Evolutionary conservation across 2,888 invertebrate genomes (phyloP), one percentile per base, ranked within the genome.

Genomic region (Brenthis daphne): DNA sequence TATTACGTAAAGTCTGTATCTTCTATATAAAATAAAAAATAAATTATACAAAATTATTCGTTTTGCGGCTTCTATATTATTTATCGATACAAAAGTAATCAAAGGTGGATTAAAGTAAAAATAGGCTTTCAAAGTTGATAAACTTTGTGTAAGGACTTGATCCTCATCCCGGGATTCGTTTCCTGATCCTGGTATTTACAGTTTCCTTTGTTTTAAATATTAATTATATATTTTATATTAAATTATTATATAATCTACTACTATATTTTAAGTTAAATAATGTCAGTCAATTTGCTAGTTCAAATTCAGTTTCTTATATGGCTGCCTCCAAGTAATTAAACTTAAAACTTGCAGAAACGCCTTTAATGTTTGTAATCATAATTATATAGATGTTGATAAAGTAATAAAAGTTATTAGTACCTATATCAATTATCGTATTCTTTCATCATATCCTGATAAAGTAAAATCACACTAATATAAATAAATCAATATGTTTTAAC

Each of bases 81-180:
- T 16, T n/a, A 16, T 6, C 2, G 16, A 61, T 51, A 51, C 29
- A 51, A 50, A 16, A 3, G n/a, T 61, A 53, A 61, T 61, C 33
- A 61, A 51, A 51, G 20, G 20, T 51, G 61, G 51, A 53, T 61
- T 61, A 37, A 61, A 61, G n/a, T 51, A 37, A 61, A 37, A 61
- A 51, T 37, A 6, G 50, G 61, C 51, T 61, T 6, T n/a, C 14
- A 3, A 37, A 51, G 16, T 51, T 53, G 33, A 51, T 37, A 6
- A 51, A 61, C 51, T 61, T 61, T 51, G 37, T 16, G n/a, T 51
- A 51, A 33, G 12, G 33, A 51, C 50, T 51, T 8, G 29, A 29
- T 29, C 29, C 29, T 29, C 4, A 4, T 29, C 29, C 29, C 4
- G 29, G 4, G 51, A 33, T 33, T 13, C 16, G 33, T 61, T 13